Evolutionary conservation across 2,797 vertebrate species (phyloP).

Genomic region (Argya squamiceps): DNA sequence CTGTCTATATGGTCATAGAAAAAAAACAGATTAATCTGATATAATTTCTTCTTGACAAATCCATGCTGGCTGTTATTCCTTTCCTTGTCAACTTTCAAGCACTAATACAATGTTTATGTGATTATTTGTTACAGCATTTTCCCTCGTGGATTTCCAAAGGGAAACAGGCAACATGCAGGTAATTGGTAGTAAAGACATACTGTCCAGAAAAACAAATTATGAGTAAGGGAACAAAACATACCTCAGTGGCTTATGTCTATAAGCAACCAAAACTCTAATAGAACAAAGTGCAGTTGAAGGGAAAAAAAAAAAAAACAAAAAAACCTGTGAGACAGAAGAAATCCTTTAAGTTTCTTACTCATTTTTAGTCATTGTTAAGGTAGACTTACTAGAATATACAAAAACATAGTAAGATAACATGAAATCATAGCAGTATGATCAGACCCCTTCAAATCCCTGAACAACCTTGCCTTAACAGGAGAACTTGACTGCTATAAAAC

Average conservation of each 20-base stretch:
- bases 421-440: not conserved
- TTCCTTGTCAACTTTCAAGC: not conserved
- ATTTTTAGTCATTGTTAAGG: not conserved
- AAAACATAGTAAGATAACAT: not conserved
- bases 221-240: not conserved
- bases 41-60: constrained; percentile 1
- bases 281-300: not conserved
- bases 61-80: not conserved
- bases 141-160: not conserved
- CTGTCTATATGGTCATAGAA: not conserved
- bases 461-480: not conserved
- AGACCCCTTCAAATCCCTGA: not conserved
- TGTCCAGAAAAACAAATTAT: not conserved
- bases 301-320: not conserved
- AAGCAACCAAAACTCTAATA: not conserved
- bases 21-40: not conserved
- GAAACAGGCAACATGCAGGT: not conserved
- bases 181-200: not conserved
- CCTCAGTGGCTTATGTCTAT: not conserved
- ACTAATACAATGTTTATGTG: not conserved
- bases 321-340: not conserved
- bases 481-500: not conserved
- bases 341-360: not conserved
- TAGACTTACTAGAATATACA: not conserved
- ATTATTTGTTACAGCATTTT: constrained; percentile 4